Percentiles rank a stretch among this genome's conserved stretches.
Evolutionary conservation across 2,797 vertebrate genomes (phyloP).

Genomic region (Poeciliopsis infans): DNA sequence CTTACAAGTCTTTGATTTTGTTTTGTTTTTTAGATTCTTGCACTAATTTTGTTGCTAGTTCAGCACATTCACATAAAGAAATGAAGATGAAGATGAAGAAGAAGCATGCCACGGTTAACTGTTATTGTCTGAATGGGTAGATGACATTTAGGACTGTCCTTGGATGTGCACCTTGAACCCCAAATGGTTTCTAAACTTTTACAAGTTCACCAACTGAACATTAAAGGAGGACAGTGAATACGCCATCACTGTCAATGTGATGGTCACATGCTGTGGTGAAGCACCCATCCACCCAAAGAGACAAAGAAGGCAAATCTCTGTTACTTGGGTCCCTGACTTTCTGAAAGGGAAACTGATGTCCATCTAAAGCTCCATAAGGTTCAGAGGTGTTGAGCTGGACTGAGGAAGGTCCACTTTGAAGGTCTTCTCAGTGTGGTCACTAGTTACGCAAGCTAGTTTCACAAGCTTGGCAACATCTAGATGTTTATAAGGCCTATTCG

Average conservation of each 20-base stretch:
- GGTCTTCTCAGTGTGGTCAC: background rate
- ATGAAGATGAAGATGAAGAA: background rate
- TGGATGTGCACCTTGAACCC: background rate
- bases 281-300: background rate
- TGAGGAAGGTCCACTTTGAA: background rate
- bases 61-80: background rate
- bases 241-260: background rate
- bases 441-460: background rate
- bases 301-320: background rate
- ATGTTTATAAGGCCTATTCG: too few species aligned
- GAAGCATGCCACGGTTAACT: background rate
- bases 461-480: background rate
- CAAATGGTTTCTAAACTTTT: background rate
- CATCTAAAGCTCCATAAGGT: background rate
- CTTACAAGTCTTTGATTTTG: background rate
- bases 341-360: background rate
- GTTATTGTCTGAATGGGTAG: background rate
- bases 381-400: background rate
- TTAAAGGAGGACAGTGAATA: background rate
- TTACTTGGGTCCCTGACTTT: background rate
- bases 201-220: background rate
- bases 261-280: background rate
- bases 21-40: background rate
- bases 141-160: background rate
- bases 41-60: background rate